phyloP scores from a whole-genome alignment of 1,140 invertebrate species.

The Melanaphis sacchari region DNA sequence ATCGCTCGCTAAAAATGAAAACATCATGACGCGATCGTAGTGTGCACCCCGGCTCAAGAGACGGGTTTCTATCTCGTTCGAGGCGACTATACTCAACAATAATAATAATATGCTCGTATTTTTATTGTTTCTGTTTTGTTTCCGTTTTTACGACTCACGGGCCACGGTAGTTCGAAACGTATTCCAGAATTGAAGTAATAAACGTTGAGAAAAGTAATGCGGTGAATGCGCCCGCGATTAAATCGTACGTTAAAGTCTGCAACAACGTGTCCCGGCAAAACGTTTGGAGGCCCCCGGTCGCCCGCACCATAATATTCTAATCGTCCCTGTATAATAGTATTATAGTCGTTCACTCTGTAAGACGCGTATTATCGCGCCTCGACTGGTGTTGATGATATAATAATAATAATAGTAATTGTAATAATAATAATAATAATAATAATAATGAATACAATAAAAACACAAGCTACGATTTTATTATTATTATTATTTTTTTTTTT shows the following conservation, averaged over 20 bases:
- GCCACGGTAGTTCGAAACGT: neutral
- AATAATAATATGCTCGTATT: neutral
- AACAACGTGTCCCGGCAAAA: neutral
- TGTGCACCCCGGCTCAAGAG: neutral
- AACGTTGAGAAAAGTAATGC: neutral
- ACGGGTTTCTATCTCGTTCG: neutral
- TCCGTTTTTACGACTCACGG: neutral
- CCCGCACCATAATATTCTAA: neutral
- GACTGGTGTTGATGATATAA: neutral
- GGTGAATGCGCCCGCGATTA: constrained; percentile 15
- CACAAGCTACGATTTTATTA: neutral
- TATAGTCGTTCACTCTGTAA: too few relatives aligned
- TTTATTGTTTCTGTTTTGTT: neutral
- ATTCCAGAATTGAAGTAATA: neutral
- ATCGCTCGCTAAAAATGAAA: neutral
- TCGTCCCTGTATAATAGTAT: neutral
- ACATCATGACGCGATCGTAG: neutral
- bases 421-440: neutral
- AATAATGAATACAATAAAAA: too few relatives aligned
- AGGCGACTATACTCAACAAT: neutral
- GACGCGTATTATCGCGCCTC: neutral
- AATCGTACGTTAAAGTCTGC: constrained; percentile 19
- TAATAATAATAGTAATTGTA: neutral
- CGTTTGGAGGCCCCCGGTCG: neutral
- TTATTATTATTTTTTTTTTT: neutral